Base-by-base conservation (phyloP, 2,797 vertebrate genomes). In the Streptopelia turtur region DNA sequence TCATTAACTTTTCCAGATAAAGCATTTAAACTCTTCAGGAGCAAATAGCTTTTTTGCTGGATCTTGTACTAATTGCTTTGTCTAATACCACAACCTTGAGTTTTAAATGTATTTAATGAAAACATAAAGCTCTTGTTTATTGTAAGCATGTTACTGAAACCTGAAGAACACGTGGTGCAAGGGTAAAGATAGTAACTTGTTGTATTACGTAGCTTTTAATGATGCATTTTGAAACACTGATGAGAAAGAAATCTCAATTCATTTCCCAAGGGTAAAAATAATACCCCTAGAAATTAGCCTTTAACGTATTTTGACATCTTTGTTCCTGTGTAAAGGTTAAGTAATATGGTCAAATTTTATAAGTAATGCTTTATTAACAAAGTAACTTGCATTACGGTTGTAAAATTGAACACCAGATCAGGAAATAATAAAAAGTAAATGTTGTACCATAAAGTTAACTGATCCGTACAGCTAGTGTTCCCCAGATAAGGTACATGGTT, bases 61-160 rank as follows among this genome's bases (percentile, higher is more conserved):
- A 76, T 80, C 14, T 60, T 74, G 20, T 70, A 47, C 80, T 82
- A 93, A 95, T 87, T 78, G 87, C 35, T 96, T 90, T 13, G 30
- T 64, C 60, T 87, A 87, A 84, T 82, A 83, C 39, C 31, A 47
- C 45, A 88, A 41, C 35, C 41, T 41, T 61, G 52, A 82, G 70
- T 84, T 94, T 90, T 79, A 74, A 80, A 87, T 61, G 33, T 87
- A 91, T 90, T 90, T 96, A 87, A 94, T 56, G 85, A 89, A 96
- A 95, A 96, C 78, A 87, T 65, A 87, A 96, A 96, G 94, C 87
- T 95, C 41, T 95, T 91, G 79, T 97, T 96, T 96, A 96, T 65
- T 39, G 90, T 79, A 76, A 94, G 74, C 75, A 70, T 70, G 65
- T 94, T 95, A 89, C 92, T 94, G 93, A 96, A 96, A 87, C 84